Conservation (phyloP, 2,113 vertebrate genomes). For the Scomber scombrus region DNA sequence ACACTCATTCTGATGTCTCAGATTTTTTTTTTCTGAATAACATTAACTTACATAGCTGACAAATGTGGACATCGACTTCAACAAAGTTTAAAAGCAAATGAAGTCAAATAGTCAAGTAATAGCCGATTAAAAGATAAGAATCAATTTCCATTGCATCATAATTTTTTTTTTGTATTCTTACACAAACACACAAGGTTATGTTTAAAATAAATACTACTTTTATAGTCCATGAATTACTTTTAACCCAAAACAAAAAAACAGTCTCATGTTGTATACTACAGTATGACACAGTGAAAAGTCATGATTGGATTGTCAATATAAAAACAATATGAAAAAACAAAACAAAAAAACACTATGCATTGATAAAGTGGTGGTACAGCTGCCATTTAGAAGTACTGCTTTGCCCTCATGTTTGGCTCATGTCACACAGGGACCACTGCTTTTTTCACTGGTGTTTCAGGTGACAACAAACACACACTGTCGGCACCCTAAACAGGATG, state of each 20-base stretch:
- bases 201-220: background rate
- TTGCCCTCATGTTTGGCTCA: conserved; percentile 47
- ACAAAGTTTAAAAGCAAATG: no score
- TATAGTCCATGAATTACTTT: background rate
- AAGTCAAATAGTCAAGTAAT: background rate
- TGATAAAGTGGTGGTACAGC: background rate
- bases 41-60: no score
- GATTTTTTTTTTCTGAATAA: no score
- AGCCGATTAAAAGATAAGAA: background rate
- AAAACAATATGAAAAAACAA: background rate
- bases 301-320: background rate
- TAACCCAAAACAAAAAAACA: background rate
- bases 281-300: background rate
- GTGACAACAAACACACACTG: conserved; percentile 76
- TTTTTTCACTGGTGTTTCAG: conserved; percentile 67
- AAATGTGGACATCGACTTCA: no score
- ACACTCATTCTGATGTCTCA: no score
- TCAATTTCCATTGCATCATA: background rate
- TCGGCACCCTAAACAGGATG: conserved; percentile 79
- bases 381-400: conserved; percentile 7
- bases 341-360: background rate
- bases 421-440: conserved; percentile 53
- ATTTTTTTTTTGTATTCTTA: background rate
- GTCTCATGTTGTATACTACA: no score
- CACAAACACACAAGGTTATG: background rate